Evolutionary conservation across 2,113 vertebrate genomes (phyloP), one percentile per base, ranked within the genome.

Genomic region (Poeciliopsis retropinna): DNA sequence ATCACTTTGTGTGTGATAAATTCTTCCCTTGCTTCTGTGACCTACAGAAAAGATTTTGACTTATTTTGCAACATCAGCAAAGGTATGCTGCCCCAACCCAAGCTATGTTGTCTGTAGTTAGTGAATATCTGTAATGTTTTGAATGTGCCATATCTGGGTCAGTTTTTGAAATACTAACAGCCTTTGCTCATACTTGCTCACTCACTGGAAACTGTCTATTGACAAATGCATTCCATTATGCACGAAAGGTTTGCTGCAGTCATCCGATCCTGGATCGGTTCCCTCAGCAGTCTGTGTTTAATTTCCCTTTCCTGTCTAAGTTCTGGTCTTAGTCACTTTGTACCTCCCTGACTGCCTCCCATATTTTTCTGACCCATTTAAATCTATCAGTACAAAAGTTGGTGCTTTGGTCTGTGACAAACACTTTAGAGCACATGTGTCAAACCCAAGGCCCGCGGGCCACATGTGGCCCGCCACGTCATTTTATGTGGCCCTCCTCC

Each of bases 241-340:
- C 83, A 75, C 70, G n/a, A 60, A 80, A 60, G 73, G 31, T 74
- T 88, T 78, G 67, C 77, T 79, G 78, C 67, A 86, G 83, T 85
- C 80, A 85, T 87, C 84, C 84, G 84, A 88, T 88, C 69, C 63
- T 81, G 80, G 89, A 82, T 78, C 63, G 75, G 78, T 76, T 80
- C 78, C 72, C 29, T 32, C 8, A 17, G 78, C 70, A 64, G 82
- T 79, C 89, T 90, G 87, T 67, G 68, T 82, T 90, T 80, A 83
- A 88, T 91, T 90, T 90, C 80, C 81, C 64, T 76, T 87, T 91
- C 83, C 85, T 72, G 85, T 60, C 64, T 28, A 1, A 14, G 34
- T 74, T 78, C 68, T 74, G 39, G 72, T 69, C 79, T 39, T 68
- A 79, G 71, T 76, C 76, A 64, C 80, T 68, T 41, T 81, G 74